These are phyloP conservation scores for Calameuta idolon DNA, from an alignment of 2,888 invertebrate species.

Conservation along the genomic window DNA sequence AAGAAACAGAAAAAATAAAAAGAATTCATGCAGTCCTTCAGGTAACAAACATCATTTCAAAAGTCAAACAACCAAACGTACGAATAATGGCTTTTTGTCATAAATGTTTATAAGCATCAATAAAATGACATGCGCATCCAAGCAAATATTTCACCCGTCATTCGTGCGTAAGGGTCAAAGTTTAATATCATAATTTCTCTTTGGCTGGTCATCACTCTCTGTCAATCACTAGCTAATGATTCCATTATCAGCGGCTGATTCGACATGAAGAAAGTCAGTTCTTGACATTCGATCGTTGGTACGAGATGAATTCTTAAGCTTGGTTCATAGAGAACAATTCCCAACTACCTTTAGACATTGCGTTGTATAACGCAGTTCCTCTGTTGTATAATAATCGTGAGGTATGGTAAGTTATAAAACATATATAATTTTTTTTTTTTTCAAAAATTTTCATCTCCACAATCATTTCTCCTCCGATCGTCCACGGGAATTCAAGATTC, in stretches of 20 bases:
- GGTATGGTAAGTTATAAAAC: neutral
- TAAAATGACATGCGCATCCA: slow-evolving; percentile 3
- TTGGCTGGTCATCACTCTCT: slow-evolving; percentile 23
- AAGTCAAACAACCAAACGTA: neutral
- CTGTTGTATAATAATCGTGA: neutral
- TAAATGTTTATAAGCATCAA: slow-evolving; percentile 4
- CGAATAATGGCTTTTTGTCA: neutral
- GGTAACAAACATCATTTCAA: neutral
- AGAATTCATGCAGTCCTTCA: neutral
- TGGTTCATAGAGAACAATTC: neutral
- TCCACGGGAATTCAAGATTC: neutral
- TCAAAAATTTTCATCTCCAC: neutral
- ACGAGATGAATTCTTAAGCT: neutral
- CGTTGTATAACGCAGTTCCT: neutral
- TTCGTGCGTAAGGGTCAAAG: slow-evolving; percentile 14
- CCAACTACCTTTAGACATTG: neutral
- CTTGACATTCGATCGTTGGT: slow-evolving; percentile 10
- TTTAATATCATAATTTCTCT: slow-evolving; percentile 27
- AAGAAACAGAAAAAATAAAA: neutral
- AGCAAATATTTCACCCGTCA: slow-evolving; percentile 21
- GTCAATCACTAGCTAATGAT: slow-evolving; percentile 26
- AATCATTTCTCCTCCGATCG: neutral
- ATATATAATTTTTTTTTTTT: too few species aligned
- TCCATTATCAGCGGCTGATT: slow-evolving; percentile 24
- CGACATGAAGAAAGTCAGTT: slow-evolving; percentile 18